Percentiles rank a stretch among this genome's conserved stretches.
phyloP scores from a whole-genome alignment of 2,888 invertebrate genomes.

The Perithous albicinctus region DNA sequence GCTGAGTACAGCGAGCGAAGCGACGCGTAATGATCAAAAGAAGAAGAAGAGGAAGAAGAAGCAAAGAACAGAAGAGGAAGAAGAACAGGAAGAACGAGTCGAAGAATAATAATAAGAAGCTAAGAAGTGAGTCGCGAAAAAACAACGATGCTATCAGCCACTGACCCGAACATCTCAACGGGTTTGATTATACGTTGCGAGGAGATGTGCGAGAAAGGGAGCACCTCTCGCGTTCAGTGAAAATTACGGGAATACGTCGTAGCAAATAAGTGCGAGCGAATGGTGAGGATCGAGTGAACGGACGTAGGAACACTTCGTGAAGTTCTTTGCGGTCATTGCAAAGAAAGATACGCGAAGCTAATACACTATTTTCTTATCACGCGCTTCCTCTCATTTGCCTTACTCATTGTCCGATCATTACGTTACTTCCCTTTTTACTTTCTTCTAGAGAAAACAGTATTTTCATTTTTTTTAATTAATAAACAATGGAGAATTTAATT shows the following conservation, averaged over 20 bases:
- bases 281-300: background rate
- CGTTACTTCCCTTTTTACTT: no score
- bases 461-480: no score
- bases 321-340: slow-evolving; percentile 24
- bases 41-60: slow-evolving; percentile 1
- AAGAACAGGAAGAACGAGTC: slow-evolving; percentile 33
- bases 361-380: slow-evolving; percentile 60
- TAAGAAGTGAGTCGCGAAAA: slow-evolving; percentile 50
- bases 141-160: slow-evolving; percentile 72
- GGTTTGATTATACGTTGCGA: slow-evolving; percentile 74
- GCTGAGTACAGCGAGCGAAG: slow-evolving; percentile 4
- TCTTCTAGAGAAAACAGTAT: no score
- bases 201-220: slow-evolving; percentile 55
- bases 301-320: background rate
- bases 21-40: slow-evolving; percentile 6
- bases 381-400: background rate
- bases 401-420: background rate
- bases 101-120: slow-evolving; percentile 57
- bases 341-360: slow-evolving; percentile 62
- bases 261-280: slow-evolving; percentile 11
- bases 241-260: slow-evolving; percentile 73
- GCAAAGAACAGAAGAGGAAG: slow-evolving; percentile 37
- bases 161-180: slow-evolving; percentile 70
- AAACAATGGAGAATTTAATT: no score
- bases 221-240: slow-evolving; percentile 67